Base-by-base conservation (phyloP, 2,113 vertebrate genomes). In the Raja brachyura region DNA sequence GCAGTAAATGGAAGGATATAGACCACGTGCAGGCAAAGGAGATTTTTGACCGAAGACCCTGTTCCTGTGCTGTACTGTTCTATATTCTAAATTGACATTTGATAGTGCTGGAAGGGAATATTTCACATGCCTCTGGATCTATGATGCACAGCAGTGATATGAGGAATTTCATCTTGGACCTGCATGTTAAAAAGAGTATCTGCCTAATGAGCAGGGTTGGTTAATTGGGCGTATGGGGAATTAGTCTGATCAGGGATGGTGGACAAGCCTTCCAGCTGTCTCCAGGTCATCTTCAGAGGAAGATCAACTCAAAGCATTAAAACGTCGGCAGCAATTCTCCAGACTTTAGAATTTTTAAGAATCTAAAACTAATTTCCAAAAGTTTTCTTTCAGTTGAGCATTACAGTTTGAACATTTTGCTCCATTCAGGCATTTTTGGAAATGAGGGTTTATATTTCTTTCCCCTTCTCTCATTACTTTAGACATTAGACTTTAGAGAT, bases 151-250 rank as follows among this genome's bases (percentile, higher is more conserved):
- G 68, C 48, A 39, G 90, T 20, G 90, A 92, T 92, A 68, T 92
- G 66, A 92, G 68, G 33, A 73, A 73, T 22, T 73, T 70, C 48
- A 73, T 92, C 66, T 39, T 74, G 90, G 90, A 33, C 90, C 39
- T 92, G 90, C 90, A 73, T 73, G 66, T 92, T 92, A 92, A 74
- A 39, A 68, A 92, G 90, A 54, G 68, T 54, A 92, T 33, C 90
- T 73, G 68, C 39, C 25, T 73, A 92, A 92, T 92, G 90, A 92
- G 66, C 90, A 92, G 90, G 20, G 90, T 54, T 92, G 73, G 18
- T 92, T 48, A 92, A 92, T 92, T 92, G 73, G 90, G 63, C 20
- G 33, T 73, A 68, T 54, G 28, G 66, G 66, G 90, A 92, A 25
- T 92, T 73, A 25, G 70, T 33, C 66, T 54, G 66, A 7, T 73